phyloP scores from a whole-genome alignment of 1,140 invertebrate genomes.

The Mamestra configurata region DNA sequence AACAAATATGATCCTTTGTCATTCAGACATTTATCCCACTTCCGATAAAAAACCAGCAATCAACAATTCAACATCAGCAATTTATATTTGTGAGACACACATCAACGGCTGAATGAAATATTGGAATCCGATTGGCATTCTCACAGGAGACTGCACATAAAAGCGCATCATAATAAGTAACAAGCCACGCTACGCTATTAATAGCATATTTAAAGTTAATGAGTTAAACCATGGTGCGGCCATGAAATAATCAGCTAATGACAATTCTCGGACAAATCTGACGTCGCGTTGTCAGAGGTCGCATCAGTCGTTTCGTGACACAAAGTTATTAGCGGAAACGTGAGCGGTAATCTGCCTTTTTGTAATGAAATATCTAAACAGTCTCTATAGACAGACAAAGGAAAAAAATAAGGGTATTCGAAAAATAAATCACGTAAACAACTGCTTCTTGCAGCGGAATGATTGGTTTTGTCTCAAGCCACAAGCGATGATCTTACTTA shows the following conservation, averaged over 20 bases:
- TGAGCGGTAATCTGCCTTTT: slow-evolving; percentile 55
- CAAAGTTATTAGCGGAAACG: slow-evolving; percentile 61
- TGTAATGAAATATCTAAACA: slow-evolving; percentile 62
- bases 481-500: neutral
- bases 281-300: neutral
- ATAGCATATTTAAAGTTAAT: too few relatives aligned
- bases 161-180: too few relatives aligned
- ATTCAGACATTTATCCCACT: slow-evolving; percentile 16
- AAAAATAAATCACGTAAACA: slow-evolving; percentile 21
- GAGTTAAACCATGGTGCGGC: too few relatives aligned
- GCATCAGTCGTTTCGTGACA: slow-evolving; percentile 64
- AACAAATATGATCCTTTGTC: slow-evolving; percentile 24
- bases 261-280: neutral
- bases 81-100: slow-evolving; percentile 3
- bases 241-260: slow-evolving; percentile 18
- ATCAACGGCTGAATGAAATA: neutral
- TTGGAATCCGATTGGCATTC: too few relatives aligned
- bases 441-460: neutral
- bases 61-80: too few relatives aligned
- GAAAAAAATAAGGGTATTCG: slow-evolving; percentile 9
- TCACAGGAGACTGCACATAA: too few relatives aligned
- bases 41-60: neutral
- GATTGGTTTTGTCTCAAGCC: neutral
- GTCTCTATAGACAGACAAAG: slow-evolving; percentile 25
- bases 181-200: too few relatives aligned